A percentile compares a stretch with the other conserved stretches of the same genome.
phyloP scores from a whole-genome alignment of 2,888 invertebrate genomes.

The Brachyopa scutellaris region DNA sequence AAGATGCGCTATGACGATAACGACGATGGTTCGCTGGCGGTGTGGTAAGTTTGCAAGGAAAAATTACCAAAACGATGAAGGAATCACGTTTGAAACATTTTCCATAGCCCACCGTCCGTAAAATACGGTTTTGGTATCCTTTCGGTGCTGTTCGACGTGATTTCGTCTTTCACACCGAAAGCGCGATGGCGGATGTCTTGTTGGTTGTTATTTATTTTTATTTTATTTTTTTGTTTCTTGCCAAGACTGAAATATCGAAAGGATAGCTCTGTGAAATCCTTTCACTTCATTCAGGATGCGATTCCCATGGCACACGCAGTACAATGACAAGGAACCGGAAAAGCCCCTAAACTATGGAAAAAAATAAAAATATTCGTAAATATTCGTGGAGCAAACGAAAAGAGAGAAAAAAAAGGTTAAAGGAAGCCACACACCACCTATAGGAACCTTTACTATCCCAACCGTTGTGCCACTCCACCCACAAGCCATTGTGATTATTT shows the following conservation, averaged over 20 bases:
- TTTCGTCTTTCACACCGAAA: slow-evolving; percentile 26
- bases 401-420: slow-evolving; percentile 40
- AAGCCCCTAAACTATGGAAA: slow-evolving; percentile 59
- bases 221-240: slow-evolving; percentile 10
- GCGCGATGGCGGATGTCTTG: slow-evolving; percentile 38
- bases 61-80: slow-evolving; percentile 65
- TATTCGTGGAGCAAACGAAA: slow-evolving; percentile 15
- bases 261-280: slow-evolving; percentile 49
- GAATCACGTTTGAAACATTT: slow-evolving; percentile 60
- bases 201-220: too few species aligned
- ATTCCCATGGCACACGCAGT: slow-evolving; percentile 51
- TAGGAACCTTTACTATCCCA: neutral
- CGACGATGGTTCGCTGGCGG: neutral
- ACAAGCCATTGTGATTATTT: slow-evolving; percentile 64
- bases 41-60: slow-evolving; percentile 22
- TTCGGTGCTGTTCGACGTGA: neutral
- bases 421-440: slow-evolving; percentile 27
- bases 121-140: slow-evolving; percentile 30
- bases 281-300: slow-evolving; percentile 55
- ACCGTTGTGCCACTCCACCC: neutral
- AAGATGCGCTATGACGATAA: slow-evolving; percentile 12
- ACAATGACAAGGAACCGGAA: slow-evolving; percentile 59
- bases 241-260: slow-evolving; percentile 33
- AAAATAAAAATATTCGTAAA: slow-evolving; percentile 12
- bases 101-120: slow-evolving; percentile 1